Base-by-base conservation (phyloP, 2,797 vertebrate genomes). In the Acropternis orthonyx region DNA sequence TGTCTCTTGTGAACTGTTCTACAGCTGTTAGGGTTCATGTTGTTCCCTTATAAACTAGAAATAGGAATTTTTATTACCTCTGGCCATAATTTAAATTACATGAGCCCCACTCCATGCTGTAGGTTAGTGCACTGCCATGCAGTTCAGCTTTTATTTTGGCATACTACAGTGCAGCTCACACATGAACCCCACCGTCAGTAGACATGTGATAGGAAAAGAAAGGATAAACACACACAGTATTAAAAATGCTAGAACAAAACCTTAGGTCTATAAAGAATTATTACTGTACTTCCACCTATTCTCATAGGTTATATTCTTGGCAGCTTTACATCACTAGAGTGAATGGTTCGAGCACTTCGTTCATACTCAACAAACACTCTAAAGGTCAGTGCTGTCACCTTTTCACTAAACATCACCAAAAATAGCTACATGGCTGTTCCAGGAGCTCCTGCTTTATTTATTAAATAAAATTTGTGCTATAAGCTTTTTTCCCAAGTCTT, bases 31-130 rank as follows among this genome's bases (percentile, higher is more conserved):
- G 82, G 91, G 94, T 93, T 93, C 76, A 82, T 66, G 63, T 88
- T 92, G 82, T 76, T 93, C 85, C 59, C 91, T 92, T 88, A 84
- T 86, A 96, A 92, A 86, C 88, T 77, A 92, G 81, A 94, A 96
- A 96, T 46, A 97, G 81, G 72, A 93, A 84, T 93, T 95, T 96
- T 96, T 90, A 96, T 93, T 96, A 92, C 89, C 93, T 93, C 88
- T 93, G 85, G 77, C 67, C 67, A 61, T 88, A 90, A 94, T 93
- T 94, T 96, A 92, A 94, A 93, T 95, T 92, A 81, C 89, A 95
- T 90, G 83, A 96, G 44, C 59, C 59, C 67, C 73, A 49, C 20
- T 89, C 74, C 32, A 56, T 67, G 66, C 55, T 88, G 58, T 46
- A 94, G 79, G 61, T 93, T 52, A 87, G 74, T 23, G 51, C 73